Conservation (phyloP, 2,888 invertebrate genomes). For the Lamproptera curius region DNA sequence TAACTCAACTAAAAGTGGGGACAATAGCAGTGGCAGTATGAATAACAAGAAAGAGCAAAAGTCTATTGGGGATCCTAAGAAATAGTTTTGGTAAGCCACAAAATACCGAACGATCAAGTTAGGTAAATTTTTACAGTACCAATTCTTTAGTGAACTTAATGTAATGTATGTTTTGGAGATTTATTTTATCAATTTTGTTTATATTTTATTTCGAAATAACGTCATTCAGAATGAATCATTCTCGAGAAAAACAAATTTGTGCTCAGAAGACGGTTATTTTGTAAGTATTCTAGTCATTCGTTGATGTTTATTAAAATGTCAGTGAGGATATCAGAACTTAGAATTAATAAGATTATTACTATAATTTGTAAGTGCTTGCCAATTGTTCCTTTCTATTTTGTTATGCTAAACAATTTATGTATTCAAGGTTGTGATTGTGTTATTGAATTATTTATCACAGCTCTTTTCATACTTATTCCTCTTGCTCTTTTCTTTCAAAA, state of each 20-base stretch:
- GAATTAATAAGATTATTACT: slow-evolving; percentile 66
- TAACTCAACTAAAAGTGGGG: slow-evolving; percentile 31
- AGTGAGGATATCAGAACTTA: slow-evolving; percentile 71
- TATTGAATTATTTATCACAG: slow-evolving; percentile 37
- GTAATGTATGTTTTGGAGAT: slow-evolving; percentile 16
- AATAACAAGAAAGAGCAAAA: slow-evolving; percentile 14
- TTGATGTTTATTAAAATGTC: slow-evolving; percentile 53
- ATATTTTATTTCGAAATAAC: slow-evolving; percentile 16
- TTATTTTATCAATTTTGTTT: slow-evolving; percentile 19
- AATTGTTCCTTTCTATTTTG: slow-evolving; percentile 57
- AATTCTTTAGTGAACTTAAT: slow-evolving; percentile 5
- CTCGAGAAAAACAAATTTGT: slow-evolving; percentile 10
- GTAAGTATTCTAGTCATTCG: slow-evolving; percentile 21
- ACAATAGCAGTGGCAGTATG: slow-evolving; percentile 5
- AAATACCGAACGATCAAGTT: slow-evolving; percentile 1
- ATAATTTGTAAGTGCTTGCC: slow-evolving; percentile 70
- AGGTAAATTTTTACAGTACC: slow-evolving; percentile 13
- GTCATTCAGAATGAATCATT: slow-evolving; percentile 5
- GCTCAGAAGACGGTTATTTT: slow-evolving; percentile 13
- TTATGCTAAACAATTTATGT: slow-evolving; percentile 19
- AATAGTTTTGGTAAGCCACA: not conserved
- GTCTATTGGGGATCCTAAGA: slow-evolving; percentile 9
- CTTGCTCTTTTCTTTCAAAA: slow-evolving; percentile 43
- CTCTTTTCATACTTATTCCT: slow-evolving; percentile 51
- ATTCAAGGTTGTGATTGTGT: slow-evolving; percentile 9